A percentile compares a stretch with the other conserved stretches of the same genome.
Evolutionary conservation across 2,113 vertebrate genomes (phyloP).

Genomic region (Notarius quadriscutis): DNA sequence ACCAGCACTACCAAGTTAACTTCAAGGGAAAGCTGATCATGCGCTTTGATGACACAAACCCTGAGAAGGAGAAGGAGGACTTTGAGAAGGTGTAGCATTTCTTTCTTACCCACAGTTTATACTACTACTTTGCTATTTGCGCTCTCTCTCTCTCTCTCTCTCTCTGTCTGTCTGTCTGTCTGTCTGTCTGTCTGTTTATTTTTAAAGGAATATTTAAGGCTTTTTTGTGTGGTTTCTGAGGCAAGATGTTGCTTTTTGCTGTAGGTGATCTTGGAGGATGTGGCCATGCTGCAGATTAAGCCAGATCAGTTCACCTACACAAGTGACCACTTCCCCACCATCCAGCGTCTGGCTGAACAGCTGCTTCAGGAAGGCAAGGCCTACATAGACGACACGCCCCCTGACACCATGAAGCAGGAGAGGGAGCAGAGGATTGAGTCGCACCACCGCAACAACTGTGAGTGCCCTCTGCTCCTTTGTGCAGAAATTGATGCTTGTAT

Average conservation of each 20-base stretch:
- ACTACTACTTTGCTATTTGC: neutral
- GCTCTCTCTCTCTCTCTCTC: neutral
- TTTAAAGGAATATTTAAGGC: neutral
- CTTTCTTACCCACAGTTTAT: no score
- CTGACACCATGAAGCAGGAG: conserved; percentile 94
- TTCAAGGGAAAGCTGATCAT: conserved; percentile 99
- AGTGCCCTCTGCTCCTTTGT: conserved; percentile 36
- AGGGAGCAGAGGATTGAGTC: conserved; percentile 91
- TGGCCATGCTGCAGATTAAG: conserved; percentile 92
- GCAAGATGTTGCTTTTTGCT: neutral
- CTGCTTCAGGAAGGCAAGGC: conserved; percentile 89
- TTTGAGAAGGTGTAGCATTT: conserved; percentile 89
- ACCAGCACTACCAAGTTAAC: conserved; percentile 97
- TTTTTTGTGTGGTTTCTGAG: neutral
- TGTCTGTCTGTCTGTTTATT: neutral
- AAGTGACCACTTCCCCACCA: conserved; percentile 91
- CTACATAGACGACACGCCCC: conserved; percentile 91
- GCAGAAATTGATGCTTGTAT: neutral
- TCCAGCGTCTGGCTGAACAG: conserved; percentile 86
- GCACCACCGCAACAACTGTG: conserved; percentile 86
- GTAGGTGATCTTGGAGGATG: conserved; percentile 96
- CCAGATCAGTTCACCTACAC: conserved; percentile 98
- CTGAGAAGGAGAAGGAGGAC: conserved; percentile 99
- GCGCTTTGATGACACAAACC: conserved; percentile 99
- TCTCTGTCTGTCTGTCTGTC: neutral